phyloP scores from a whole-genome alignment of 2,113 vertebrate genomes.

The Lutjanus erythropterus region DNA sequence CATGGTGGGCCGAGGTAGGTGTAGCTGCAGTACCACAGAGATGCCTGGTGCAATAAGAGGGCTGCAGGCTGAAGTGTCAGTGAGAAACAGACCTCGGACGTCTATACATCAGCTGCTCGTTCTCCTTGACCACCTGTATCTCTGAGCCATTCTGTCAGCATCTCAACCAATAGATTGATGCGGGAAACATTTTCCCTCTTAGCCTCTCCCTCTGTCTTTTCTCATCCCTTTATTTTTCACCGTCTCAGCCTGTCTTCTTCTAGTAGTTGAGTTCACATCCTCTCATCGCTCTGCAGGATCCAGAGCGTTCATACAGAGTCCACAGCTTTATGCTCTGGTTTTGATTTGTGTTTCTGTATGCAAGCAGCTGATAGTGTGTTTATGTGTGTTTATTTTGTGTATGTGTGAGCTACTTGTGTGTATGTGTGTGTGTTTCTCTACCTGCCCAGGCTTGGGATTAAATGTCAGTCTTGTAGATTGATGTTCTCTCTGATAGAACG shows the following conservation, averaged over 20 bases:
- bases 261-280: conserved; percentile 24
- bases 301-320: conserved; percentile 28
- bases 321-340: background rate
- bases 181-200: conserved; percentile 32
- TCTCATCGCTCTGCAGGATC: conserved; percentile 39
- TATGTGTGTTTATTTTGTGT: conserved; percentile 24
- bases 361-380: conserved; percentile 13
- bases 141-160: conserved; percentile 65
- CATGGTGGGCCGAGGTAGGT: background rate
- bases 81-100: conserved; percentile 30
- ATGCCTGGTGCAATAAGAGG: background rate
- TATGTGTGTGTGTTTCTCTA: conserved; percentile 52
- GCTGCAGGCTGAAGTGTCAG: conserved; percentile 11
- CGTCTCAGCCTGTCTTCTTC: conserved; percentile 23
- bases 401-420: conserved; percentile 26
- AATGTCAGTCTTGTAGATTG: conserved; percentile 85
- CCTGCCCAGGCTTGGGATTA: conserved; percentile 82
- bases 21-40: background rate
- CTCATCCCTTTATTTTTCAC: conserved; percentile 51
- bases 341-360: conserved; percentile 51
- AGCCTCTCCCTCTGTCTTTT: conserved; percentile 28
- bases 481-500: conserved; percentile 82
- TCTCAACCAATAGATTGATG: conserved; percentile 52
- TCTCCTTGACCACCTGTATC: conserved; percentile 66
- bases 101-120: conserved; percentile 65